Conservation (phyloP, 2,113 vertebrate species). For the Garra rufa region DNA sequence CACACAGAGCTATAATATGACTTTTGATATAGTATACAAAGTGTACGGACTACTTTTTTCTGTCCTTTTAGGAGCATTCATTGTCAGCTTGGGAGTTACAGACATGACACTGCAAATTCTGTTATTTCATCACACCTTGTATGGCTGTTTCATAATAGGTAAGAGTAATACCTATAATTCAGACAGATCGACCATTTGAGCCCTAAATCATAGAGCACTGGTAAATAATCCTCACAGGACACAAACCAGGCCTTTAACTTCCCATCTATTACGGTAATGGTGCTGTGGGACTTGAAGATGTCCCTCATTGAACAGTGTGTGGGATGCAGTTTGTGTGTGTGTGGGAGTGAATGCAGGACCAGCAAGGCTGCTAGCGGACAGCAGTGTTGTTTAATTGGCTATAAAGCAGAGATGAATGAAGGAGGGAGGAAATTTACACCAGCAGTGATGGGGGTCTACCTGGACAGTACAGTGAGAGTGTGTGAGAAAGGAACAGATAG, state of each 20-base stretch:
- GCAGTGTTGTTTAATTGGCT: conserved; percentile 69
- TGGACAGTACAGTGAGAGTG: background rate
- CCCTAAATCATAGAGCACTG: background rate
- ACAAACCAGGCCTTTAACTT: conserved; percentile 8
- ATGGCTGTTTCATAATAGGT: background rate
- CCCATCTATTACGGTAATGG: conserved; percentile 24
- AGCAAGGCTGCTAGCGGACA: conserved; percentile 53
- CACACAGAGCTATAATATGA: background rate
- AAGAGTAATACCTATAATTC: background rate
- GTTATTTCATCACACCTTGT: background rate
- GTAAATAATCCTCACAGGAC: background rate
- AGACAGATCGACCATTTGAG: background rate
- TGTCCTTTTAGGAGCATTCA: background rate
- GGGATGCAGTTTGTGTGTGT: conserved; percentile 1
- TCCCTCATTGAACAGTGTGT: conserved; percentile 16
- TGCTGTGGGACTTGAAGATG: background rate
- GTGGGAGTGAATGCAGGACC: conserved; percentile 9
- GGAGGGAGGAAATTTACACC: conserved; percentile 63
- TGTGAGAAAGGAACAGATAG: conserved; percentile 2
- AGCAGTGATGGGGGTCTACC: conserved; percentile 57
- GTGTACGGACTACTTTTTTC: background rate
- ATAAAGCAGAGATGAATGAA: conserved; percentile 69
- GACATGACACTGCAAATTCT: background rate
- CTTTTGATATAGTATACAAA: background rate
- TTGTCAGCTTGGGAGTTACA: background rate